A percentile compares a stretch with the other conserved stretches of the same genome.
phyloP scores from a whole-genome alignment of 2,888 invertebrate species.

The Sesia apiformis region DNA sequence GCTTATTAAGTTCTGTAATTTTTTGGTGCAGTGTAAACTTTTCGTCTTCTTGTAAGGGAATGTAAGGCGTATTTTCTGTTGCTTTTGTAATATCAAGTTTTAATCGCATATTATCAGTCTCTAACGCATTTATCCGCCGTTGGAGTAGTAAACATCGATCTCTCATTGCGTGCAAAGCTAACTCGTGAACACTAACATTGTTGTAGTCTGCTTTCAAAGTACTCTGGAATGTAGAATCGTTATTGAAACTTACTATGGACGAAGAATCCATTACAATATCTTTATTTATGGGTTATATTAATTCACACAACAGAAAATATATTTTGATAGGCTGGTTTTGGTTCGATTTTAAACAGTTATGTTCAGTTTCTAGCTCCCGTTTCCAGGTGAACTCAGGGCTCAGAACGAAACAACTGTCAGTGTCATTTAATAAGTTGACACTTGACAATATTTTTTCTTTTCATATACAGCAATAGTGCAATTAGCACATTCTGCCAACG shows the following conservation, averaged over 20 bases:
- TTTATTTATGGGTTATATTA: no score
- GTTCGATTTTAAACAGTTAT: no score
- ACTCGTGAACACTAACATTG: conserved; percentile 78
- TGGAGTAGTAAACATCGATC: conserved; percentile 86
- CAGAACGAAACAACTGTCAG: no score
- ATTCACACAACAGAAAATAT: no score
- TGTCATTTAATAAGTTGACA: no score
- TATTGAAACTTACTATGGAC: conserved; percentile 65
- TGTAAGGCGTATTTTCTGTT: conserved; percentile 34
- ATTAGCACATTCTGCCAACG: no score
- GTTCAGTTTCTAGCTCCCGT: no score
- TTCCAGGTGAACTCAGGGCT: no score
- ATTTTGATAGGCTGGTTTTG: no score
- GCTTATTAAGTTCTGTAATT: conserved; percentile 80
- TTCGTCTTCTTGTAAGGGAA: conserved; percentile 58
- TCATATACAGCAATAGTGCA: no score
- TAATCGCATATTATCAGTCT: conserved; percentile 84
- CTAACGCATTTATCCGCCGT: conserved; percentile 78
- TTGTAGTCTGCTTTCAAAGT: conserved; percentile 54
- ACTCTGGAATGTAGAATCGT: conserved; percentile 60
- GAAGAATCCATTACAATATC: conserved; percentile 49
- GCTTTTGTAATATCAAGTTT: conserved; percentile 47
- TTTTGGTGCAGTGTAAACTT: conserved; percentile 72
- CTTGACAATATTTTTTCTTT: no score
- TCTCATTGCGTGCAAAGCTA: conserved; percentile 87